phyloP scores from a whole-genome alignment of 2,797 vertebrate genomes.

The Enteromius anoplus region DNA sequence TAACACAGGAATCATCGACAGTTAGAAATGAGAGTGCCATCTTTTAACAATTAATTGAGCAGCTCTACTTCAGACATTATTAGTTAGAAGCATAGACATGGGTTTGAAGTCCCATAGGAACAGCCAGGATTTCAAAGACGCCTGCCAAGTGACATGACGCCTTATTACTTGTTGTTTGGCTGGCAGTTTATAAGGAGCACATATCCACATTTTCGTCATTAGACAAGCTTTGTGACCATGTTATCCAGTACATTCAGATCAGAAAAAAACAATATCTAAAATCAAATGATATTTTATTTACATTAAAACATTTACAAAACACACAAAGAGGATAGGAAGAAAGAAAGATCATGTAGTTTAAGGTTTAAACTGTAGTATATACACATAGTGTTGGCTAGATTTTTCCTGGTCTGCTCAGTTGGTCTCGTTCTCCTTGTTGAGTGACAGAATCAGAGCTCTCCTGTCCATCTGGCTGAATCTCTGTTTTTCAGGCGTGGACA shows the following conservation, averaged over 20 bases:
- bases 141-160: no score
- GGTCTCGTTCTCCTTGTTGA: constrained; percentile 76
- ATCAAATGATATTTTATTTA: constrained; percentile 71
- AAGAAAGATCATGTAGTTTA: constrained; percentile 13
- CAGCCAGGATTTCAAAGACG: no score
- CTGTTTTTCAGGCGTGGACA: constrained; percentile 74
- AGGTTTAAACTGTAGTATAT: constrained; percentile 14
- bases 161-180: no score
- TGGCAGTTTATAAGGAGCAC: neutral
- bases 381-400: constrained; percentile 34
- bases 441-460: constrained; percentile 67
- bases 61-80: no score
- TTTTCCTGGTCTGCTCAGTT: neutral
- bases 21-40: no score
- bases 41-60: no score
- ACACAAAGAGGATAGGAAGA: constrained; percentile 35
- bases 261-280: constrained; percentile 8
- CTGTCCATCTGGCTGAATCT: constrained; percentile 69
- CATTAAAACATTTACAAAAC: constrained; percentile 53
- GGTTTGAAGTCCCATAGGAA: no score
- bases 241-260: neutral
- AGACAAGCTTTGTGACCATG: neutral
- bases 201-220: neutral
- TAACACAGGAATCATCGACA: no score
- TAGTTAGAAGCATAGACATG: no score